Percentiles rank a stretch among this genome's conserved stretches.
Conservation (phyloP, 2,888 invertebrate species). For the Clostera curtula region DNA sequence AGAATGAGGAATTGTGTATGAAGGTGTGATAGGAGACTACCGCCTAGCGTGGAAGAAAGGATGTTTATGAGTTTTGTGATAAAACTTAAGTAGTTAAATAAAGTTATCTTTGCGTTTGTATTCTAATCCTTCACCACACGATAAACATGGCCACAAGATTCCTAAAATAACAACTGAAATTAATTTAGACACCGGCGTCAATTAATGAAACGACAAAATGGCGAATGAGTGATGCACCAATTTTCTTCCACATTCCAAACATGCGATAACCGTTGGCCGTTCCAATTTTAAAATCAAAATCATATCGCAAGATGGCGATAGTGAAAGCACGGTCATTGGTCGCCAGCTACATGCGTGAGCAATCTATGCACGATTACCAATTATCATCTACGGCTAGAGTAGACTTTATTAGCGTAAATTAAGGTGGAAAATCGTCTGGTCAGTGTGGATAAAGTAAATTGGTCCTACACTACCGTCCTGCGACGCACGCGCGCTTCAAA, state of each 20-base stretch:
- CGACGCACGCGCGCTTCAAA: slow-evolving; percentile 52
- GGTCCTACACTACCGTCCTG: slow-evolving; percentile 29
- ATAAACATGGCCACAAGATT: background rate
- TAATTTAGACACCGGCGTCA: too few relatives aligned
- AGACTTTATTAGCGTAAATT: background rate
- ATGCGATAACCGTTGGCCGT: slow-evolving; percentile 34
- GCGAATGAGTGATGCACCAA: too few relatives aligned
- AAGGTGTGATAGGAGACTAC: too few relatives aligned
- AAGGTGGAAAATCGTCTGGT: slow-evolving; percentile 6
- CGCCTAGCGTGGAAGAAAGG: too few relatives aligned
- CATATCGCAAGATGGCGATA: slow-evolving; percentile 53
- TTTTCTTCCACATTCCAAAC: slow-evolving; percentile 17
- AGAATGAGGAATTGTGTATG: too few relatives aligned
- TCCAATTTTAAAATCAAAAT: slow-evolving; percentile 60
- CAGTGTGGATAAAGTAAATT: slow-evolving; percentile 4
- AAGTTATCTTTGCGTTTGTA: too few relatives aligned
- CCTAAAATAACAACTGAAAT: too few relatives aligned
- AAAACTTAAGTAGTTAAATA: too few relatives aligned
- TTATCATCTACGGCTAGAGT: slow-evolving; percentile 8
- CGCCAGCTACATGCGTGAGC: slow-evolving; percentile 58
- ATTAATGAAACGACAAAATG: too few relatives aligned
- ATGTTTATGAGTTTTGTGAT: too few relatives aligned
- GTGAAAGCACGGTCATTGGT: slow-evolving; percentile 75
- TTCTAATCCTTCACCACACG: too few relatives aligned
- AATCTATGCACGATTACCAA: slow-evolving; percentile 47